Percentiles rank a stretch among this genome's conserved stretches.
Evolutionary conservation across 2,797 vertebrate genomes (phyloP).

Genomic region (Sorex maritimensis): DNA sequence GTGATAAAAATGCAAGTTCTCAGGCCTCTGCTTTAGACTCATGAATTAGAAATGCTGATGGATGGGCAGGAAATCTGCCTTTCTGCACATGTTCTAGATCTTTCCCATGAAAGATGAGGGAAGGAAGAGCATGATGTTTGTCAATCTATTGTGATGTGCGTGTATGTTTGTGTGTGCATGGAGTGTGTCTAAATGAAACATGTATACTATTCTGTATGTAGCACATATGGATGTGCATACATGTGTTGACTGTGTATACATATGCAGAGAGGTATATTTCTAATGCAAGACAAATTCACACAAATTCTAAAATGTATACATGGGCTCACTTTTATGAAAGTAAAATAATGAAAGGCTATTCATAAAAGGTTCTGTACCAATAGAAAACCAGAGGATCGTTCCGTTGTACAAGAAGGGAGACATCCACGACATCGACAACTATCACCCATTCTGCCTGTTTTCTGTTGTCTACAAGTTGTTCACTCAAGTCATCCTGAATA

Average conservation of each 20-base stretch:
- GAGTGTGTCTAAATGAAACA: too few species aligned
- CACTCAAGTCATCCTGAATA: too few species aligned
- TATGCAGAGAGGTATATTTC: not conserved
- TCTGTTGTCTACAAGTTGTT: too few species aligned
- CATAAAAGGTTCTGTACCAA: not conserved
- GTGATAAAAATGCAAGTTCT: not conserved
- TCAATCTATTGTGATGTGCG: not conserved
- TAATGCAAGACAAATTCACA: not conserved
- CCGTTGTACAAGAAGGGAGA: too few species aligned
- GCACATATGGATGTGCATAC: too few species aligned
- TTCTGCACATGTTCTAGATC: not conserved
- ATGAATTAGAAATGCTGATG: too few species aligned
- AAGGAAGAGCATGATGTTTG: not conserved
- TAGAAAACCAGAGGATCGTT: too few species aligned
- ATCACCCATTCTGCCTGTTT: too few species aligned
- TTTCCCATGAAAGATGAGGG: not conserved
- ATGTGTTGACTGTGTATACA: accelerated
- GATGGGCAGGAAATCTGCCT: not conserved
- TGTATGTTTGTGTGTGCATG: not conserved
- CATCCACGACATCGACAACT: too few species aligned
- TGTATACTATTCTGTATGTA: too few species aligned
- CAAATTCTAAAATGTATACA: not conserved
- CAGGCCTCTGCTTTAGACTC: not conserved
- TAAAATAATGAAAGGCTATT: not conserved
- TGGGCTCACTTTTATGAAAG: not conserved